Percentiles rank a stretch among this genome's conserved stretches.
Conservation (phyloP, 2,797 vertebrate genomes). For the Enteromius paludinosus region DNA sequence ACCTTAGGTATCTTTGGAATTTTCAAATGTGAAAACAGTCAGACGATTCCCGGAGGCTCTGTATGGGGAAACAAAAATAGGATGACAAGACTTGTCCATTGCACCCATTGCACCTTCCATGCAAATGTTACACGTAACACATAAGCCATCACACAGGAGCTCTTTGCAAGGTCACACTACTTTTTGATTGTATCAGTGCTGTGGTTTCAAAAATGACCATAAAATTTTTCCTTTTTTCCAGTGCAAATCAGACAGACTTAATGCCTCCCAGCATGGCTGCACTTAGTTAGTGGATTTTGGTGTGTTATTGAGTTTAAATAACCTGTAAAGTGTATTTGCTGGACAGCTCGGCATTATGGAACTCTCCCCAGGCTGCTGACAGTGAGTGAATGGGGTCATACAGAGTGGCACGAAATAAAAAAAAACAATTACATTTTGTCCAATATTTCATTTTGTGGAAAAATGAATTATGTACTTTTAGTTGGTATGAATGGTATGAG, state of each 20-base stretch:
- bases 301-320: conserved; percentile 72
- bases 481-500: background rate
- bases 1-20: conserved; percentile 65
- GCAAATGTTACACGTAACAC: conserved; percentile 4
- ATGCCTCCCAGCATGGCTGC: conserved; percentile 68
- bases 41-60: background rate
- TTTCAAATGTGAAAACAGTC: conserved; percentile 56
- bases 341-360: conserved; percentile 59
- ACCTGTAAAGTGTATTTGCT: conserved; percentile 67
- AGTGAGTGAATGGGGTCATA: conserved; percentile 41
- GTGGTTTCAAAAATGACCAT: conserved; percentile 46
- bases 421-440: conserved; percentile 54
- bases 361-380: conserved; percentile 52
- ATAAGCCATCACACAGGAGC: background rate
- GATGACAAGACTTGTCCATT: background rate
- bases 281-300: conserved; percentile 71
- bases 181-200: conserved; percentile 33
- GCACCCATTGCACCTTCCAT: background rate
- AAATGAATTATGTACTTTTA: conserved; percentile 37
- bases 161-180: conserved; percentile 47
- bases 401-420: conserved; percentile 55
- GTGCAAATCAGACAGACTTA: conserved; percentile 59
- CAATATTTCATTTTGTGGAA: conserved; percentile 39
- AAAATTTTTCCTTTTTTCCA: conserved; percentile 22
- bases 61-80: background rate